Base-by-base conservation (phyloP, 2,113 vertebrate species). In the Brachyhypopomus occidentalis region DNA sequence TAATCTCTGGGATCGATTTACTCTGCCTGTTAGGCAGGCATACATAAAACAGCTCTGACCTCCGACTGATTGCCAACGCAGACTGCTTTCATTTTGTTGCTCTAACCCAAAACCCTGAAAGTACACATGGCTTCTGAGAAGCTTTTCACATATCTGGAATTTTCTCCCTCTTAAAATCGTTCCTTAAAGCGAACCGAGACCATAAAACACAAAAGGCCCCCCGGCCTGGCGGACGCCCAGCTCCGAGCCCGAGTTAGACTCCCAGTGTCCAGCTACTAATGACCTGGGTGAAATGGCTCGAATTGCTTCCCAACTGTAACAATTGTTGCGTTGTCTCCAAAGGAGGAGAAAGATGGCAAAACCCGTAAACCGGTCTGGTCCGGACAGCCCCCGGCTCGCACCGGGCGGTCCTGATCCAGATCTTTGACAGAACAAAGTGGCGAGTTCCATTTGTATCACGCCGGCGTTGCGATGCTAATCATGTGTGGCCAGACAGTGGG, bases 221-320 rank as follows among this genome's bases (percentile, higher is more conserved):
- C n/a, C 58, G 63, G 22, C 4, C 52, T 84, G 84, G 85, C 81
- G 48, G 11, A 58, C 20, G 19, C 81, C 83, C 79, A 80, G 74
- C 4, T 80, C 52, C 70, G 70, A 84, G 60, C 9, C 75, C 38
- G 74, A 56, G 72, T 75, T 36, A 22, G 59, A 74, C 48, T 84
- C 66, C 66, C 81, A 81, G 72, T 77, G 74, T 67, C 56, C 52
- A 76, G 77, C 83, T 77, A 83, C 83, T 80, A 88, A 85, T 85
- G 79, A 88, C 85, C 79, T 82, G 52, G 22, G 52, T 79, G 76
- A 83, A 60, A 79, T 70, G 69, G 25, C 74, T 25, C 25, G 64
- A 79, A 81, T 81, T 58, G 22, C 81, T 75, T 56, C n/a, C 63
- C 82, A 38, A 67, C 71, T 62, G 52, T 72, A 77, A 83, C 79